Conservation (phyloP, 2,113 vertebrate species). For the Recurvirostra avosetta region DNA sequence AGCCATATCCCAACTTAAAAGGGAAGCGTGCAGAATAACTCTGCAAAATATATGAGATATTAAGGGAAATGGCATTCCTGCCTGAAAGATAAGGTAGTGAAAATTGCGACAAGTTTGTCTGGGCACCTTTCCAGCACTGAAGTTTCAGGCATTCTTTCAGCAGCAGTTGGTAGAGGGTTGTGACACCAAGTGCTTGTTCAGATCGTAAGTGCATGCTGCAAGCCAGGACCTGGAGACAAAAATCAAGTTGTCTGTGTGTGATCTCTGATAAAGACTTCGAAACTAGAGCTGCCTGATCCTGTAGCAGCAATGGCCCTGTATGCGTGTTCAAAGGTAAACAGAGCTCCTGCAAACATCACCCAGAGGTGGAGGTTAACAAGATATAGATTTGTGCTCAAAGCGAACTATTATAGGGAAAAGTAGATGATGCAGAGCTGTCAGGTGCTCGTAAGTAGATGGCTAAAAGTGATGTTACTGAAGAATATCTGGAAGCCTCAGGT, state of each 20-base stretch:
- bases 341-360: background rate
- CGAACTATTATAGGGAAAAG: background rate
- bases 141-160: background rate
- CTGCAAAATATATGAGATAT: background rate
- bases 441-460: background rate
- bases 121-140: background rate
- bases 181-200: background rate
- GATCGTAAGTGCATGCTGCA: background rate
- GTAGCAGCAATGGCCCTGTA: background rate
- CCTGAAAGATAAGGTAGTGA: background rate
- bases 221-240: background rate
- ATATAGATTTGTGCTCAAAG: background rate
- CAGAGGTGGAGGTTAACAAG: background rate
- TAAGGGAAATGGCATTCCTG: background rate
- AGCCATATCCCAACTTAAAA: background rate
- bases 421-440: background rate
- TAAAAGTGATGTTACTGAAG: background rate
- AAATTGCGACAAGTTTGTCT: background rate
- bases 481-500: background rate
- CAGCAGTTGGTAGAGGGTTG: background rate
- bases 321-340: background rate
- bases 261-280: background rate
- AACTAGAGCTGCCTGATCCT: constrained; percentile 15
- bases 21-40: background rate
- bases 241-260: background rate